Evolutionary conservation across 2,797 vertebrate species (phyloP).

Genomic region (Yasuhikotakia modesta): DNA sequence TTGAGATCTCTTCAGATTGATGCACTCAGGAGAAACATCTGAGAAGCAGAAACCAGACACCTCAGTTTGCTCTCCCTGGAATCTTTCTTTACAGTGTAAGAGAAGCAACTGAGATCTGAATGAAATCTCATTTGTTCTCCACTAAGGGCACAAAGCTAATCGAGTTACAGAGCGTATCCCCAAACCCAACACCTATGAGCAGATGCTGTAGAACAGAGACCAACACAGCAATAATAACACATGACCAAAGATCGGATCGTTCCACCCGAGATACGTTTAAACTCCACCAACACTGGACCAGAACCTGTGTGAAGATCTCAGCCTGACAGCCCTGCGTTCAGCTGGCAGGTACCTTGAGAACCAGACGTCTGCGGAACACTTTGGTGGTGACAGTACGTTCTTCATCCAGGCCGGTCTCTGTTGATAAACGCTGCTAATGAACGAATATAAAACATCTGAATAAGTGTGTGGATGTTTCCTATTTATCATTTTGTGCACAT

Average conservation of each 20-base stretch:
- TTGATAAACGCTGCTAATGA: slow-evolving; percentile 84
- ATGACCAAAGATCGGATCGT: not conserved
- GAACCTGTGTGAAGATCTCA: slow-evolving; percentile 30
- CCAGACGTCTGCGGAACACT: slow-evolving; percentile 89
- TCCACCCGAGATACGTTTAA: not conserved
- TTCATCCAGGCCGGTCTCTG: slow-evolving; percentile 87
- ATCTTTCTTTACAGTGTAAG: too few species aligned
- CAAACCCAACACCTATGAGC: slow-evolving; percentile 38
- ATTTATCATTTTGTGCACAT: too few species aligned
- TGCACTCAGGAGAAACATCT: not conserved
- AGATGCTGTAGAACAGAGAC: not conserved
- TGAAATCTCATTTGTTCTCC: not conserved
- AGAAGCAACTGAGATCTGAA: too few species aligned
- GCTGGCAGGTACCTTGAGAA: slow-evolving; percentile 89
- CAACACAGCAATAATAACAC: slow-evolving; percentile 18
- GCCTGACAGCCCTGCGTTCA: slow-evolving; percentile 55
- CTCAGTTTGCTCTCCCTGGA: too few species aligned
- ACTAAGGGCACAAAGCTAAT: not conserved
- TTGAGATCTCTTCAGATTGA: too few species aligned
- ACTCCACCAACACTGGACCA: slow-evolving; percentile 11
- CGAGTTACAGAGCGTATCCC: slow-evolving; percentile 1
- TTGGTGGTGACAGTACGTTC: slow-evolving; percentile 91
- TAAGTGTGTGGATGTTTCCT: slow-evolving; percentile 13
- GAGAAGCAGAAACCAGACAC: too few species aligned
- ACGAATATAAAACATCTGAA: slow-evolving; percentile 75